These are phyloP conservation scores for Oreortyx pictus DNA, from an alignment of 2,797 vertebrate genomes.

Conservation along the genomic window DNA sequence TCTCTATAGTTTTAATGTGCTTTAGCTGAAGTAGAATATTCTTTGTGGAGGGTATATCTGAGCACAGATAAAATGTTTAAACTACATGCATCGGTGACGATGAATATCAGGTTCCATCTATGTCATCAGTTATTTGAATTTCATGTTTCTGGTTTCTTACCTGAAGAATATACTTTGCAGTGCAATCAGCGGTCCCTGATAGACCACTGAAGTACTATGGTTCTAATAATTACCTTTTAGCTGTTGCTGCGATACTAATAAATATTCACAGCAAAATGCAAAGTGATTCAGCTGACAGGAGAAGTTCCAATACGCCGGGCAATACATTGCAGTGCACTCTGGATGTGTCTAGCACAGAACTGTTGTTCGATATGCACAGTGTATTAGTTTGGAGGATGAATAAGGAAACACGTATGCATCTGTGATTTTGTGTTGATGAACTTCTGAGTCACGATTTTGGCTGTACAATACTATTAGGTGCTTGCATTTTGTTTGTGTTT, in stretches of 20 bases:
- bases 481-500: constrained; percentile 9
- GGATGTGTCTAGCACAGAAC: not conserved
- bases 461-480: not conserved
- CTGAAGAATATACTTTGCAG: constrained; percentile 21
- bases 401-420: not conserved
- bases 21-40: constrained; percentile 3
- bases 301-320: constrained; percentile 51
- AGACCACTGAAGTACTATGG: constrained; percentile 17
- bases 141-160: constrained; percentile 27
- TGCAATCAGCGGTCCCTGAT: constrained; percentile 26
- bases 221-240: constrained; percentile 55
- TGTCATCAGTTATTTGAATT: constrained; percentile 40
- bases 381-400: not conserved
- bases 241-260: constrained; percentile 39
- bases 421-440: constrained; percentile 30
- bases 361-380: not conserved
- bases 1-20: constrained; percentile 17
- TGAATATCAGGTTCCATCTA: constrained; percentile 20
- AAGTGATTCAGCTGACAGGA: constrained; percentile 34
- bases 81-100: not conserved
- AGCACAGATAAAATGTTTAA: not conserved
- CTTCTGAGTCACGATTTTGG: not conserved
- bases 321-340: not conserved
- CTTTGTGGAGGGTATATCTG: not conserved
- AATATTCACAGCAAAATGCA: constrained; percentile 34